Evolutionary conservation across 1,140 invertebrate genomes (phyloP), one percentile per base, ranked within the genome.

Genomic region (Orussus abietinus): DNA sequence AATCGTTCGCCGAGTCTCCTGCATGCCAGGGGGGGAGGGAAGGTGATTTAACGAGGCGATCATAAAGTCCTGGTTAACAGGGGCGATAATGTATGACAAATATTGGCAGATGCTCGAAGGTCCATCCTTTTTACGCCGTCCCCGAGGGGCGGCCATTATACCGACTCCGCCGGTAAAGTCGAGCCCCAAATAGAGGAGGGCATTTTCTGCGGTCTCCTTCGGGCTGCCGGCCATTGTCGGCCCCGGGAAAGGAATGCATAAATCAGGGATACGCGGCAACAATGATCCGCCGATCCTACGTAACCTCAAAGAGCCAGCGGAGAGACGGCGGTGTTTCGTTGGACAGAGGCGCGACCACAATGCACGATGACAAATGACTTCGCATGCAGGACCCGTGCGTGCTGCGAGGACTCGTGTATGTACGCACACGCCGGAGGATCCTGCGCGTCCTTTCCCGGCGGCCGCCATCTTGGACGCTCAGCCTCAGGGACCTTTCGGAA

Each of bases 61-160:
- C 56, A 61, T 64, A 56, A 57, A 64, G 51, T 51, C 37, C 35
- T 67, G 64, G 68, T 71, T 69, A 67, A 55, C 52, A 59, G 53
- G 43, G 54, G 42, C 58, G 65, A 69, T 72, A 73, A 73, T 73
- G 45, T 65, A 73, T 69, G 70, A 73, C 66, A 73, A 73, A 73
- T 73, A 72, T 70, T 69, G 61, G 67, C 70, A 73, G 70, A 73
- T 73, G 70, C 66, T 67, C 63, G 53, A 68, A 37, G 44, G 32
- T 20, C n/a, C 14, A 25, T 34, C 7, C 4, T 9, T 21, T n/a
- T n/a, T 19, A 17, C 4, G 17, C 20, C 29, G 35, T 33, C 20
- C 25, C 20, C 29, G 12, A n/a, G n/a, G n/a, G n/a, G n/a, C n/a
- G n/a, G n/a, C n/a, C n/a, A n/a, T n/a, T n/a, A n/a, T n/a, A n/a